Conservation (phyloP, 2,797 vertebrate genomes). For the Chromis chromis region DNA sequence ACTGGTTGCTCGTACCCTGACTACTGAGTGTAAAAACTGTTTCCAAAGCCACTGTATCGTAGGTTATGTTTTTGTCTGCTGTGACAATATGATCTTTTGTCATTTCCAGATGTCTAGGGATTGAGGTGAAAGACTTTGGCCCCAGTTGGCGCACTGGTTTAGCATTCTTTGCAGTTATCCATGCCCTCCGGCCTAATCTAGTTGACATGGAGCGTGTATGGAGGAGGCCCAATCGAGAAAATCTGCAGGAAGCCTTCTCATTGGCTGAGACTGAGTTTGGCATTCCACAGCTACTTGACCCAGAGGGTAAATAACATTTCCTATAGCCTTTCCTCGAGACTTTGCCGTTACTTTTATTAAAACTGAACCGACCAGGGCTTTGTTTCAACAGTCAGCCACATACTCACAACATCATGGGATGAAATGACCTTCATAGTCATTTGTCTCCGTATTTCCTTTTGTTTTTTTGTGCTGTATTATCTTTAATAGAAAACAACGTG, state of each 20-base stretch:
- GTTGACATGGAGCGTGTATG: slow-evolving; percentile 91
- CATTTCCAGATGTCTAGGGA: slow-evolving; percentile 86
- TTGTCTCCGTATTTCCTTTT: background rate
- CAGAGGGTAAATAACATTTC: slow-evolving; percentile 88
- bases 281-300: slow-evolving; percentile 95
- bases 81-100: slow-evolving; percentile 23
- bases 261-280: slow-evolving; percentile 93
- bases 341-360: slow-evolving; percentile 3
- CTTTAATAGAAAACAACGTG: slow-evolving; percentile 11
- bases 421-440: background rate
- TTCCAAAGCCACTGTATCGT: background rate
- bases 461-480: background rate
- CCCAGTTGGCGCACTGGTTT: slow-evolving; percentile 95
- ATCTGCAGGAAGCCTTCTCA: slow-evolving; percentile 94
- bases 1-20: background rate
- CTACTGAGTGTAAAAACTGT: background rate
- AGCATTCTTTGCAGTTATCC: slow-evolving; percentile 94
- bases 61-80: background rate
- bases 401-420: slow-evolving; percentile 3
- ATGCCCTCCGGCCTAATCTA: slow-evolving; percentile 91
- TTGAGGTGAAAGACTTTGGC: slow-evolving; percentile 96
- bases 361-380: slow-evolving; percentile 8
- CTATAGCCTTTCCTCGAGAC: background rate
- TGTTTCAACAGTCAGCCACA: slow-evolving; percentile 1
- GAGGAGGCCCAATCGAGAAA: slow-evolving; percentile 89